Base-by-base conservation (phyloP, 1,140 invertebrate genomes). In the Hirudo medicinalis region DNA sequence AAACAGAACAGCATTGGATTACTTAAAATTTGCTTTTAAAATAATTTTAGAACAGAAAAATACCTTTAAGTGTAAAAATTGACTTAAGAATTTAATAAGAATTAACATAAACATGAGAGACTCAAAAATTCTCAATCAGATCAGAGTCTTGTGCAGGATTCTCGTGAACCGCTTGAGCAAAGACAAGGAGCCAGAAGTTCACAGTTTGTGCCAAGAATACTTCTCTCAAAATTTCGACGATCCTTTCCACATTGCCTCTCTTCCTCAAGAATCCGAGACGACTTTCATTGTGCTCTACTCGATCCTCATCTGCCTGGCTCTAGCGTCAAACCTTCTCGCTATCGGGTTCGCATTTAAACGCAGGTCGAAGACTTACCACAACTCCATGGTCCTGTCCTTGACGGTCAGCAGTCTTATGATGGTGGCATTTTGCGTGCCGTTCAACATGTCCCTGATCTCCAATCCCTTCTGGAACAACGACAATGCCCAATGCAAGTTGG, bases 401-500 rank as follows among this genome's bases (percentile, higher is more conserved):
- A 63, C 29, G 22, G 29, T 32, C 6, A 32, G 57, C 22, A 32
- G 29, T 63, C 2, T 63, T 11, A 22, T 63, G 22, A 11, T 63
- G 11, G 22, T n/a, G 29, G 22, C 22, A 25, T 8, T 63, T 11
- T 63, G 57, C 57, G 19, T 63, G 3, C 57, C 57, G 57, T 63
- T 63, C 11, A 63, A 63, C 57, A 63, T 63, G 57, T 13, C 57
- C 11, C 22, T 32, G 3, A 63, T 63, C 22, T 13, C 29, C 11
- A n/a, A 22, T 63, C 57, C 57, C 8, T 63, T 63, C 57, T 63
- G 57, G 57, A 32, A 22, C 22, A 63, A 11, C 19, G 29, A 63
- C 57, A 63, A n/a, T 11, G 22, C 17, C 57, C 57, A 32, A 63
- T 63, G 57, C 57, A 63, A 63, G 29, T 32, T 63, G 57, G 20